Base-by-base conservation (phyloP, 1,140 invertebrate species). In the Drosophila subpulchrella region DNA sequence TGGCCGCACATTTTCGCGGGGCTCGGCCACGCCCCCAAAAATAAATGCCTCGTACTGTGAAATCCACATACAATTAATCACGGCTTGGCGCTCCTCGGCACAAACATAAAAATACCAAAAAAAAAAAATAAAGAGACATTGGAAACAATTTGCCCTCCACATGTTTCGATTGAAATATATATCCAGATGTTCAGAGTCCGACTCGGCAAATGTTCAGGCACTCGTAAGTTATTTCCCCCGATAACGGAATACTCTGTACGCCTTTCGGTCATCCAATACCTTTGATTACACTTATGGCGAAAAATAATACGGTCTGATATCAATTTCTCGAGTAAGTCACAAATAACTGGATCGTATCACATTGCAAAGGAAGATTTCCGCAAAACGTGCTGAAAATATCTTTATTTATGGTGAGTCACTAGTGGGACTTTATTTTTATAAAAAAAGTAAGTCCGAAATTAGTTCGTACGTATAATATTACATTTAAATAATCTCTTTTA, bases 61-160 rank as follows among this genome's bases (percentile, higher is more conserved):
- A 32, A n/a, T 15, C 50, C 53, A 17, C 58, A 53, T 58, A 74
- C 61, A 74, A 78, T 81, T 78, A 82, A 78, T 74, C 73, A 77
- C 50, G 58, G 48, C 67, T 46, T 77, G 68, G 41, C 53, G 59
- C 59, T 66, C 51, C 56, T 60, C 50, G 15, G 72, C 42, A 36
- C n/a, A 17, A 51, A 39, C 15, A 47, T 47, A 55, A n/a, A 54
- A 57, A 47, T 32, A 13, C 59, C 24, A 24, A 13, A 32, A 50
- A 46, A 30, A 27, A 42, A 56, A 46, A 59, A n/a, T n/a, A n/a
- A 27, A 44, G 24, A 55, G 10, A 34, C 27, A 73, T 41, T 36
- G 30, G 32, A 60, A 63, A 62, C 27, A 48, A 41, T 71, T 78
- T 65, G 74, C 55, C 57, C 75, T 77, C 57, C 57, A 50, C 55